Evolutionary conservation across 2,113 vertebrate species (phyloP), one percentile per base, ranked within the genome.

Genomic region (Psilopsiagon aymara): DNA sequence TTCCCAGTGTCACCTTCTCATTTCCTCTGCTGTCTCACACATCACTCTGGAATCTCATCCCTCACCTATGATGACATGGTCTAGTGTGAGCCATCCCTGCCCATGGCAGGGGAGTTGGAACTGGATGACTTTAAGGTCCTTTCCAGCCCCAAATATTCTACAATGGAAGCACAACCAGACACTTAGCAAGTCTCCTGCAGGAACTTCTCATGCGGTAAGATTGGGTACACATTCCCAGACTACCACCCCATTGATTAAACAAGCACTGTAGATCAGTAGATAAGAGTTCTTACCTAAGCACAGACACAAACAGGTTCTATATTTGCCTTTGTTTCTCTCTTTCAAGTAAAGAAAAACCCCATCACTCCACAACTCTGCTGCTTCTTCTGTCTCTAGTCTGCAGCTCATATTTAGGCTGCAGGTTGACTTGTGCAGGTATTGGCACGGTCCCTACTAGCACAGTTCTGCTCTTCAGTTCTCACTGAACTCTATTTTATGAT

Each of bases 251-350:
- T 19, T 9, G 49, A 31, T 33, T 33, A 33, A 35, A 33, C 59
- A 44, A 43, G n/a, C 23, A 2, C 47, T 37, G 37, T 1, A 31
- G 25, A 43, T 13, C 46, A 43, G 37, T 5, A 46, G 12, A 0
- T 2, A 33, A 7, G 33, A 14, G 35, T 6, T 62, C 57, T 52
- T 28, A 35, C 39, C 37, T 29, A 53, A 85, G 74, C 25, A 23
- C 0, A 37, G 55, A 17, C n/a, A 43, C 44, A 43, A 49, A 57
- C 53, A 37, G 63, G 49, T 37, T 70, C 66, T 64, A 5, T 2
- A 9, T 23, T 19, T 20, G 28, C 25, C n/a, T 52, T 6, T 52
- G 37, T 29, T 74, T 14, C 52, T 29, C 23, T 43, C 29, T 53
- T 66, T 21, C 75, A 71, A 69, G 28, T 43, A 21, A 63, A n/a